phyloP scores from a whole-genome alignment of 2,888 invertebrate genomes.

The Xestoiulus laeticollis region DNA sequence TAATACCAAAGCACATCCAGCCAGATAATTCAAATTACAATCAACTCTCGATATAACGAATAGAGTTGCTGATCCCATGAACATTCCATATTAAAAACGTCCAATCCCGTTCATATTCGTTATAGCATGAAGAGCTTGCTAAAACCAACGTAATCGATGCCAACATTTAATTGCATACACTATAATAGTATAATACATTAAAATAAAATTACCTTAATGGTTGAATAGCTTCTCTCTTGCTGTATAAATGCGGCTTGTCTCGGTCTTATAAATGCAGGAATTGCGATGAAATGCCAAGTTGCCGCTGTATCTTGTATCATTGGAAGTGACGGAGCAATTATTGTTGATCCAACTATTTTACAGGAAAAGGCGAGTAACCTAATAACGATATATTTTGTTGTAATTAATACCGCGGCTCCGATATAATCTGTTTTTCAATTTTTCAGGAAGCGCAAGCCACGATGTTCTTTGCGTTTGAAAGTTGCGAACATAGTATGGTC shows the following conservation, averaged over 20 bases:
- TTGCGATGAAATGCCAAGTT: conserved; percentile 83
- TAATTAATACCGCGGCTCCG: not conserved
- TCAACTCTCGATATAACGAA: no score
- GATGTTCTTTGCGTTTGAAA: conserved; percentile 81
- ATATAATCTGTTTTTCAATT: conserved; percentile 53
- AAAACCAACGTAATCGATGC: no score
- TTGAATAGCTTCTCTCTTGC: conserved; percentile 72
- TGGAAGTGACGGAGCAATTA: conserved; percentile 70
- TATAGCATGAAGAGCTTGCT: no score
- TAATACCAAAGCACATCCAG: no score
- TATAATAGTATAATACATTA: no score
- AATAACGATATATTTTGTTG: not conserved
- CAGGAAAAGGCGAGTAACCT: conserved; percentile 64
- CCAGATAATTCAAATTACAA: no score
- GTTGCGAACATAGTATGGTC: conserved; percentile 69
- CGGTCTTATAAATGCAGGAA: conserved; percentile 81
- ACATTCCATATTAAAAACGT: no score
- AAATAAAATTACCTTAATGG: not conserved
- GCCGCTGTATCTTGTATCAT: conserved; percentile 82
- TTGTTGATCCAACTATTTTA: conserved; percentile 72
- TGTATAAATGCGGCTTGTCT: conserved; percentile 84
- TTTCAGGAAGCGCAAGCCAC: conserved; percentile 70
- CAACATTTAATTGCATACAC: no score
- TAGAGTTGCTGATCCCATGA: no score
- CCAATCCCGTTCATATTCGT: no score